phyloP scores from a whole-genome alignment of 1,140 invertebrate species.

The Bradynema listronoti region DNA sequence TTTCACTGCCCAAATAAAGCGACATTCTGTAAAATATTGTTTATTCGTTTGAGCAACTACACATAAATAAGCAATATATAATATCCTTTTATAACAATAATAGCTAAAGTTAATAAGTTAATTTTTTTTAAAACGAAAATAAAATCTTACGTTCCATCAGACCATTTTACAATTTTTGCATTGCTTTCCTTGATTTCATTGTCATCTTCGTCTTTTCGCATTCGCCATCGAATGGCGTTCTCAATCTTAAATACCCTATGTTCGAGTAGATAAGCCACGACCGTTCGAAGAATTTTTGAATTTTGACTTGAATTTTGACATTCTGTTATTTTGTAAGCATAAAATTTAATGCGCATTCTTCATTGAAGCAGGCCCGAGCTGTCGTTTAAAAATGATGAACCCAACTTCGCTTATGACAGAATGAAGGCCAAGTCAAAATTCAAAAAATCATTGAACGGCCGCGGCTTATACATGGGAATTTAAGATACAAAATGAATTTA shows the following conservation, averaged over 20 bases:
- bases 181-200: conserved; percentile 74
- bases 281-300: too few relatives aligned
- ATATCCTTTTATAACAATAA: conserved; percentile 2
- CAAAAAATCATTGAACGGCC: too few relatives aligned
- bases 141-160: conserved; percentile 71
- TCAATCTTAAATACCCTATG: conserved; percentile 73
- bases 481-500: neutral
- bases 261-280: too few relatives aligned
- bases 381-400: too few relatives aligned
- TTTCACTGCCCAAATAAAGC: conserved; percentile 89
- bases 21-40: conserved; percentile 70
- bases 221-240: conserved; percentile 94
- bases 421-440: too few relatives aligned
- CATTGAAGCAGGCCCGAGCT: too few relatives aligned
- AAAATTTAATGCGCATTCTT: neutral
- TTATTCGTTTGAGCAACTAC: neutral
- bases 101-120: conserved; percentile 7
- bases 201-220: conserved; percentile 59
- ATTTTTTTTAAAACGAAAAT: neutral
- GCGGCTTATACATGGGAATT: too few relatives aligned
- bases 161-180: conserved; percentile 88
- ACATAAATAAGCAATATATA: conserved; percentile 26
- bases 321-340: too few relatives aligned
- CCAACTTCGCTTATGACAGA: too few relatives aligned
- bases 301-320: too few relatives aligned